Evolutionary conservation across 2,888 invertebrate genomes (phyloP).

Genomic region (Eilema griseolum): DNA sequence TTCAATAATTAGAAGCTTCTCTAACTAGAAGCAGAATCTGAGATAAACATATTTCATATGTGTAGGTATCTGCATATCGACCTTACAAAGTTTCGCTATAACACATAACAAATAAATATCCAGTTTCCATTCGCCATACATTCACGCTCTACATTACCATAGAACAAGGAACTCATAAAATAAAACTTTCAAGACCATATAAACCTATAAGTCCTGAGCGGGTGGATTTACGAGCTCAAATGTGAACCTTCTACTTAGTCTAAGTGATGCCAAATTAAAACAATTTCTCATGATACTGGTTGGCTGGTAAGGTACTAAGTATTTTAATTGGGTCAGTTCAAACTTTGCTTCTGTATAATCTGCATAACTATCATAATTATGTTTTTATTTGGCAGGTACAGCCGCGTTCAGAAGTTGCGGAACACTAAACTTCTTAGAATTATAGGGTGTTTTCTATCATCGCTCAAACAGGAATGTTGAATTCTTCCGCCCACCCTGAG

Average conservation of each 20-base stretch:
- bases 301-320: neutral
- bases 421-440: too few relatives aligned
- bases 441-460: too few relatives aligned
- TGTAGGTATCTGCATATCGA: neutral
- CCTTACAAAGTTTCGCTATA: conserved; percentile 1
- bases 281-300: conserved; percentile 1
- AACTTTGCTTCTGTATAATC: neutral
- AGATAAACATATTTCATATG: too few relatives aligned
- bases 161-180: conserved; percentile 26
- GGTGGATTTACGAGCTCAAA: conserved; percentile 35
- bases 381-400: neutral
- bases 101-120: conserved; percentile 14
- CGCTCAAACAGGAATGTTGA: too few relatives aligned
- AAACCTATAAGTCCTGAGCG: conserved; percentile 30
- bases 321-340: neutral
- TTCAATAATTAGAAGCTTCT: too few relatives aligned
- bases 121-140: conserved; percentile 11
- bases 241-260: conserved; percentile 28
- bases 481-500: too few relatives aligned
- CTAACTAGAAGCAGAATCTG: too few relatives aligned
- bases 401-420: too few relatives aligned
- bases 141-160: conserved; percentile 19
- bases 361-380: neutral
- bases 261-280: conserved; percentile 37
- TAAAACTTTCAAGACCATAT: conserved; percentile 32